Evolutionary conservation across 1,140 invertebrate genomes (phyloP).

Genomic region (Sitophilus oryzae): DNA sequence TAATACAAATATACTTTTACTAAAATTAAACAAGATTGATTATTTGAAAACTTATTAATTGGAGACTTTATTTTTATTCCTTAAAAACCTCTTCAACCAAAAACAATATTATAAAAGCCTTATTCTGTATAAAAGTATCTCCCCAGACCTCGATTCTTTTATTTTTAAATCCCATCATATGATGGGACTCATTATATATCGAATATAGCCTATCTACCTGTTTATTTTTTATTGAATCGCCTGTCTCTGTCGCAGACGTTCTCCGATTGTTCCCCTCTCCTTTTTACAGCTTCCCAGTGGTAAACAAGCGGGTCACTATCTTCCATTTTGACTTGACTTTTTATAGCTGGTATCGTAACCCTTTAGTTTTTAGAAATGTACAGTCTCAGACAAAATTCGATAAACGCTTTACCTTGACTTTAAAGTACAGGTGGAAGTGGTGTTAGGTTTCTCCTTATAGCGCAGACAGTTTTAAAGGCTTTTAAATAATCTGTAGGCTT

Average conservation of each 20-base stretch:
- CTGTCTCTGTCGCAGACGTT: conserved; percentile 6
- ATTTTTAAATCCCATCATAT: conserved; percentile 10
- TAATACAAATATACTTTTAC: no score
- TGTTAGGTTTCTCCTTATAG: no score
- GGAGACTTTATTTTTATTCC: no score
- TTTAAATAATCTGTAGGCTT: no score
- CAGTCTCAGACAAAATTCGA: conserved; percentile 12
- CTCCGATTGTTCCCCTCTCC: conserved; percentile 2
- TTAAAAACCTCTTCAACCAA: no score
- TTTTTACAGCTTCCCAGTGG: conserved; percentile 15
- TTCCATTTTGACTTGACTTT: conserved; percentile 19
- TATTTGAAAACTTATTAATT: no score
- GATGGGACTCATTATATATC: conserved; percentile 23
- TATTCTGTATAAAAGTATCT: conserved; percentile 3
- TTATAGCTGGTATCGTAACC: conserved; percentile 23
- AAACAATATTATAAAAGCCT: neutral
- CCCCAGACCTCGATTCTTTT: conserved; percentile 7
- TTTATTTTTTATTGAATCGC: conserved; percentile 22
- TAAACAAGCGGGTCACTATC: conserved; percentile 25
- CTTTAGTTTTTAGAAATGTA: conserved; percentile 24
- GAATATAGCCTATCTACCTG: conserved; percentile 26
- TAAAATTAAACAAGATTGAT: no score
- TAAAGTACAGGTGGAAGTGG: conserved; percentile 3
- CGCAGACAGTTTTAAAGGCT: no score
- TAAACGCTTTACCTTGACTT: neutral